These are phyloP conservation scores for Canis aureus DNA, from an alignment of 2,113 vertebrate species.

Conservation along the genomic window DNA sequence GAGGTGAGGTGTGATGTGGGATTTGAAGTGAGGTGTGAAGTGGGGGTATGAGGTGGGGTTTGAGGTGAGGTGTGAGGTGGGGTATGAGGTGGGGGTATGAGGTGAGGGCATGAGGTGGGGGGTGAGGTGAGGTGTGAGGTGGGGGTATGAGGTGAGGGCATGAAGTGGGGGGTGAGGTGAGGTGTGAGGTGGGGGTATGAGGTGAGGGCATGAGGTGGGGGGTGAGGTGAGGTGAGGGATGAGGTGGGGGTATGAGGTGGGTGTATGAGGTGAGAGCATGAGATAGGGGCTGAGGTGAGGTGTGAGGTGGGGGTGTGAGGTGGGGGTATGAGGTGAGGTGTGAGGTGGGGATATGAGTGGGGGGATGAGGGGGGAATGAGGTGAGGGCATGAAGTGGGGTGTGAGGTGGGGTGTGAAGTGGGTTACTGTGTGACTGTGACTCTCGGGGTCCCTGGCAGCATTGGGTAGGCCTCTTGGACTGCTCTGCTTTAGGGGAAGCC, in stretches of 20 bases:
- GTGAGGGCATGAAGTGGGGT: neutral
- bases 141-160: neutral
- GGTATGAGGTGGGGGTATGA: neutral
- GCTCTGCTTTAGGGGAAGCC: accelerated
- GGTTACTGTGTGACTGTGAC: neutral
- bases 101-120: neutral
- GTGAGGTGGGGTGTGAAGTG: too few species aligned
- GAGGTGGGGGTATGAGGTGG: neutral
- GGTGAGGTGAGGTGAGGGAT: neutral
- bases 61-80: neutral
- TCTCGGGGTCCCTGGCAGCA: neutral
- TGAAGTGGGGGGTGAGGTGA: too few species aligned
- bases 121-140: accelerated
- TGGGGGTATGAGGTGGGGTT: too few species aligned
- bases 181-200: too few species aligned
- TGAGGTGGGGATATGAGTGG: neutral
- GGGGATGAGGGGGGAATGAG: neutral
- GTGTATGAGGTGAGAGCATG: neutral
- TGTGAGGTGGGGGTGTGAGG: too few species aligned
- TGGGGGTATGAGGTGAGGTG: too few species aligned
- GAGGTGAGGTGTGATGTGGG: neutral
- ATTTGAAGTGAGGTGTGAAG: too few species aligned
- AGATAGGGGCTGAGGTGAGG: accelerated
- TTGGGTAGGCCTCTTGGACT: too few species aligned
- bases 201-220: too few species aligned